A percentile compares a stretch with the other conserved stretches of the same genome.
These are phyloP conservation scores for Ceyx margarethae DNA, from an alignment of 2,113 vertebrate genomes.

Conservation along the genomic window DNA sequence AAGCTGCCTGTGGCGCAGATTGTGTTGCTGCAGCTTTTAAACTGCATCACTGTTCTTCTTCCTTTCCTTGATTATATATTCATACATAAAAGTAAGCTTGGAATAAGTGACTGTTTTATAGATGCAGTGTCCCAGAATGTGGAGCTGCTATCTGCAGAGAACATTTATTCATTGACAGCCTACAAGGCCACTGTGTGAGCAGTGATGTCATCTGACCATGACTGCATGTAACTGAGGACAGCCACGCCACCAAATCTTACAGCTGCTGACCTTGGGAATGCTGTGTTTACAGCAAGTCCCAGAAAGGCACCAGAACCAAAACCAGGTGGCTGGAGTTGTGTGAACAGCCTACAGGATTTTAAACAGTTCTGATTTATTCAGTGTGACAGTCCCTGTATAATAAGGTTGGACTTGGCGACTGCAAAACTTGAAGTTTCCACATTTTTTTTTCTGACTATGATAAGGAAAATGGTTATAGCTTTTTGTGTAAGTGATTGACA, in stretches of 20 bases:
- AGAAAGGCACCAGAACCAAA: slow-evolving; percentile 22
- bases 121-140: neutral
- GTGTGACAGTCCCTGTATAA: slow-evolving; percentile 30
- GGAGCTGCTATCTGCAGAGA: neutral
- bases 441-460: neutral
- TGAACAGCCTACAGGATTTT: slow-evolving; percentile 28
- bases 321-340: slow-evolving; percentile 41
- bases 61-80: slow-evolving; percentile 19
- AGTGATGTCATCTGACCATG: neutral
- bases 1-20: neutral
- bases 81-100: neutral
- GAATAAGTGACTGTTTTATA: slow-evolving; percentile 25
- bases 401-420: slow-evolving; percentile 14
- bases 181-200: neutral
- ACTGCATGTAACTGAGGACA: neutral
- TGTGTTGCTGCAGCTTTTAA: slow-evolving; percentile 11
- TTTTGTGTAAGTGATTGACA: neutral
- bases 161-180: neutral
- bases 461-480: slow-evolving; percentile 29
- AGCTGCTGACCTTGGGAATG: slow-evolving; percentile 1
- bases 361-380: slow-evolving; percentile 52
- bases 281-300: slow-evolving; percentile 26
- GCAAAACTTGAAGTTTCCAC: neutral
- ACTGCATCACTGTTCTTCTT: neutral
- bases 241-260: neutral